Percentiles rank a stretch among this genome's conserved stretches.
Conservation (phyloP, 2,113 vertebrate species). For the Ceyx cyanopectus region DNA sequence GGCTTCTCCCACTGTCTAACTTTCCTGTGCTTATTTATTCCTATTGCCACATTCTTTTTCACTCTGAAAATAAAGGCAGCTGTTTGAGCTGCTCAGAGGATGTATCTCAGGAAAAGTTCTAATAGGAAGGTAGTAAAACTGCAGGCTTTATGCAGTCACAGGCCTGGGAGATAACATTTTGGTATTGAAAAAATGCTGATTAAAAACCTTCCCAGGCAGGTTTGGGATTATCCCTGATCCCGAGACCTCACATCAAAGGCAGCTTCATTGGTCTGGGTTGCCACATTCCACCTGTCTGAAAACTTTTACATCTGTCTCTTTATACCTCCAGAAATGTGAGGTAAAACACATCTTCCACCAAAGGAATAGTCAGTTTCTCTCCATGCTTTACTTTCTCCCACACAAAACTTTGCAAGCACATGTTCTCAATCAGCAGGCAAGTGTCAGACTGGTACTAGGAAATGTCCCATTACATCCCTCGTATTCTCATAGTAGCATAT, state of each 20-base stretch:
- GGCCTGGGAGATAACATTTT: not conserved
- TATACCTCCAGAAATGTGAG: not conserved
- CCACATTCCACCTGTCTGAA: not conserved
- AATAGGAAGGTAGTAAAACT: fast-evolving
- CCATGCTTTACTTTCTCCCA: not conserved
- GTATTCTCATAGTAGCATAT: not conserved
- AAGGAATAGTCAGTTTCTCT: fast-evolving
- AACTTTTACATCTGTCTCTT: not conserved
- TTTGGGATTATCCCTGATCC: not conserved
- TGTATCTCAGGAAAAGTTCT: not conserved
- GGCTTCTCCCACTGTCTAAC: not conserved
- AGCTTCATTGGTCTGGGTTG: not conserved
- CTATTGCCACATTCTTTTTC: fast-evolving
- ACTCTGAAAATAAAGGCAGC: not conserved
- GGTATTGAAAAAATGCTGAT: fast-evolving
- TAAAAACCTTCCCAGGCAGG: not conserved
- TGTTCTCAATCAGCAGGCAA: not conserved
- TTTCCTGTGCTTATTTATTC: not conserved
- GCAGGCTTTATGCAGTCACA: not conserved
- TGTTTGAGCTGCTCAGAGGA: not conserved
- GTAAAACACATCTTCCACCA: not conserved
- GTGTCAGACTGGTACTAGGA: not conserved
- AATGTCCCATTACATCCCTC: not conserved
- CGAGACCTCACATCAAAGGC: not conserved
- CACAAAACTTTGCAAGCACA: fast-evolving